These are phyloP conservation scores for Athene cunicularia DNA, from an alignment of 2,113 vertebrate species.

Conservation along the genomic window DNA sequence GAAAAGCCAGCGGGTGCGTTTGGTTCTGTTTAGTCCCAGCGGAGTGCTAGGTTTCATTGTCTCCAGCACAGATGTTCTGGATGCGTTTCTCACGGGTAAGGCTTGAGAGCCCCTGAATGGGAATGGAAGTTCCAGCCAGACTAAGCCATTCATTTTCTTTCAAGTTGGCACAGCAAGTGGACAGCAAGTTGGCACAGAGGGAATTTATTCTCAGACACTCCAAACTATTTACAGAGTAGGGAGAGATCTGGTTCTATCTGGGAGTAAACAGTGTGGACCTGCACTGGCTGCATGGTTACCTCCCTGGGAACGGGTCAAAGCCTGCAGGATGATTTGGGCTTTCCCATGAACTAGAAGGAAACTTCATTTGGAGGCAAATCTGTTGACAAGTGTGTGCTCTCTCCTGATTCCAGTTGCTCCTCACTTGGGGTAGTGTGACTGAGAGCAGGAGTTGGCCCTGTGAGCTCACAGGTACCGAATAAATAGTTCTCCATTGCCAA, in stretches of 20 bases:
- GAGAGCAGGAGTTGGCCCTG: background rate
- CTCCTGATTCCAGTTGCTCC: background rate
- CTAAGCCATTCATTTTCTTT: background rate
- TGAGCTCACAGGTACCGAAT: background rate
- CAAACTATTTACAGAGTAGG: background rate
- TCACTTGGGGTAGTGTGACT: background rate
- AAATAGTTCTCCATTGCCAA: background rate
- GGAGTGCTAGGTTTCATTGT: slow-evolving; percentile 88
- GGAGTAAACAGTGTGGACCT: background rate
- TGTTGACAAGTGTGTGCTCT: background rate
- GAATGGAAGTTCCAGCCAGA: background rate
- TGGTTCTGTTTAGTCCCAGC: slow-evolving; percentile 81
- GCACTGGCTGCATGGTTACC: background rate
- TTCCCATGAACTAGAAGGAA: background rate
- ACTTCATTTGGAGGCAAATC: background rate
- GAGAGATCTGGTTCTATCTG: background rate
- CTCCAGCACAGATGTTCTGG: slow-evolving; percentile 70
- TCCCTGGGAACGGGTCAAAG: background rate
- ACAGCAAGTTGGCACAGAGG: background rate
- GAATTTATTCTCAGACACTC: background rate
- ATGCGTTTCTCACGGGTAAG: slow-evolving; percentile 81
- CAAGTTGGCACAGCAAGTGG: background rate
- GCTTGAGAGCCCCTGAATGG: background rate
- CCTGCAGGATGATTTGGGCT: background rate
- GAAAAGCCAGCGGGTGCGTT: slow-evolving; percentile 76